Percentiles rank a stretch among this genome's conserved stretches.
phyloP scores from a whole-genome alignment of 1,140 invertebrate genomes.

The Drosophila pachea region DNA sequence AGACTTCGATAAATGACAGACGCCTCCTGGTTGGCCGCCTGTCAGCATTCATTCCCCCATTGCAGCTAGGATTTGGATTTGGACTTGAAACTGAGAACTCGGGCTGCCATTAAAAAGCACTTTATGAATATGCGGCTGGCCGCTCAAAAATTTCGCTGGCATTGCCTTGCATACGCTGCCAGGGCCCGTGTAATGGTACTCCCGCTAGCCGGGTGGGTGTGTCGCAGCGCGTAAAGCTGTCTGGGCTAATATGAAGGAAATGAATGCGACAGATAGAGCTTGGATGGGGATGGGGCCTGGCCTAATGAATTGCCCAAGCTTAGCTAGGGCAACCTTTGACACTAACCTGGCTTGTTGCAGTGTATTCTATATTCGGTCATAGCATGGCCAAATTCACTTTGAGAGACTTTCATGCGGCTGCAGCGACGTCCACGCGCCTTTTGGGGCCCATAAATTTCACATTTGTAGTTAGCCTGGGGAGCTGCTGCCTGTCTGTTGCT shows the following conservation, averaged over 20 bases:
- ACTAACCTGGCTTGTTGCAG: background rate
- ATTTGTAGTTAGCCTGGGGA: constrained; percentile 60
- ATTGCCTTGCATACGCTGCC: constrained; percentile 6
- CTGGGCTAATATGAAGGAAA: background rate
- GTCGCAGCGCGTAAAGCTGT: too few relatives aligned
- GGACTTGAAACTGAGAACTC: constrained; percentile 22
- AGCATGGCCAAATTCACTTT: background rate
- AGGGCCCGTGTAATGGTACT: too few relatives aligned
- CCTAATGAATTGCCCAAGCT: background rate
- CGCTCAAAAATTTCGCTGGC: constrained; percentile 44
- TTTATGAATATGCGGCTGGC: constrained; percentile 51
- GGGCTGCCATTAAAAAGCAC: constrained; percentile 63
- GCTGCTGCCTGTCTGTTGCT: constrained; percentile 9
- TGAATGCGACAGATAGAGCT: too few relatives aligned
- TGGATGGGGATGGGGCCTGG: background rate
- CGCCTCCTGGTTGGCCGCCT: constrained; percentile 47
- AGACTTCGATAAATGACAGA: constrained; percentile 47
- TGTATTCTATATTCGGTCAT: constrained; percentile 10
- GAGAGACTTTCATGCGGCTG: background rate
- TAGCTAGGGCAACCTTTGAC: background rate
- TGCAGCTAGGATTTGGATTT: constrained; percentile 17
- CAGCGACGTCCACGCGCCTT: constrained; percentile 56
- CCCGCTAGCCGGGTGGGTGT: background rate
- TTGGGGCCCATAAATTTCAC: constrained; percentile 69
- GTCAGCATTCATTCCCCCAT: constrained; percentile 46